These are phyloP conservation scores for Clarias pachynema DNA, from an alignment of 2,797 vertebrate genomes.

Conservation along the genomic window DNA sequence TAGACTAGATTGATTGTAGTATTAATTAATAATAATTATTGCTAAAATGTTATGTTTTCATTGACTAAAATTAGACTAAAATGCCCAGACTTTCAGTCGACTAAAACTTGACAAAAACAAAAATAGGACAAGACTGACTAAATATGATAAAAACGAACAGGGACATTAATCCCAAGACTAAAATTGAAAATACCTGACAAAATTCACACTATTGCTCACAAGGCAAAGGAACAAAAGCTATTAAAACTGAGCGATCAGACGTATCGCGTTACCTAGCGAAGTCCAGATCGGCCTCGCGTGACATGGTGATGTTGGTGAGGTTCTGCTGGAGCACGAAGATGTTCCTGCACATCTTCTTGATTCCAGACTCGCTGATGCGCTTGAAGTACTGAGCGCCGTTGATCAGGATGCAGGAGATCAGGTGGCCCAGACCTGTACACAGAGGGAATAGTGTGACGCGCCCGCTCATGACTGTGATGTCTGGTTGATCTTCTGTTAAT, in stretches of 20 bases:
- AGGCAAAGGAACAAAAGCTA: not conserved
- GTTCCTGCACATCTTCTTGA: slow-evolving; percentile 99
- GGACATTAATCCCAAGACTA: too few species aligned
- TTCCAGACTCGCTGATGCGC: slow-evolving; percentile 96
- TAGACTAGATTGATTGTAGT: too few species aligned
- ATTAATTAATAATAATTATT: too few species aligned
- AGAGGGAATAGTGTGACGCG: not conserved
- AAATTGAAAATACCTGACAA: too few species aligned
- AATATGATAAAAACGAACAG: too few species aligned
- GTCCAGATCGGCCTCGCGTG: slow-evolving; percentile 94
- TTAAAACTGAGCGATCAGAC: not conserved
- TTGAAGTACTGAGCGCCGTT: slow-evolving; percentile 97
- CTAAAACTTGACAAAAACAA: too few species aligned
- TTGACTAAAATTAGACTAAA: too few species aligned
- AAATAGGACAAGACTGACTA: too few species aligned
- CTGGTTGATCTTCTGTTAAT: not conserved
- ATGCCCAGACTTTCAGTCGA: too few species aligned
- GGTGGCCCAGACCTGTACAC: slow-evolving; percentile 86
- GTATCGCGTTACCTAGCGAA: slow-evolving; percentile 81
- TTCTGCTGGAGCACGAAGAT: slow-evolving; percentile 99
- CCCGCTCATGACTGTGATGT: not conserved
- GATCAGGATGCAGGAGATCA: slow-evolving; percentile 97
- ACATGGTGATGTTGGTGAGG: slow-evolving; percentile 99
- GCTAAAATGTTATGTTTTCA: too few species aligned
- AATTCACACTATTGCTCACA: not conserved